Evolutionary conservation across 2,797 vertebrate genomes (phyloP), one percentile per base, ranked within the genome.

Genomic region (Brotogeris chrysoptera): DNA sequence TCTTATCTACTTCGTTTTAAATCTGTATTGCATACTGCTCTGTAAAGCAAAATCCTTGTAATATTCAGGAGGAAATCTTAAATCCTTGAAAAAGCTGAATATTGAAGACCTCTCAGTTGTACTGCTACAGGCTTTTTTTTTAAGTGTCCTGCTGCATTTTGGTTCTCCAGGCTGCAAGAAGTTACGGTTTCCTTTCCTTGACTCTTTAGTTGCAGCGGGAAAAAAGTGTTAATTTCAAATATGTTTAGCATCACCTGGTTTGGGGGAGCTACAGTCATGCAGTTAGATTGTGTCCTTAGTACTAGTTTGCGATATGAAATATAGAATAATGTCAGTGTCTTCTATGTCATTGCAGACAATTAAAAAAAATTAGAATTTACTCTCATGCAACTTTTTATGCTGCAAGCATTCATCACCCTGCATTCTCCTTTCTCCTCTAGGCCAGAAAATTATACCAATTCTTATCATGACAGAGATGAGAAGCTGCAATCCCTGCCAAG

Each of bases 401-500:
- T 47, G 11, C 20, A 34, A 49, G 17, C 25, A 16, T 92, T 95
- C 32, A 91, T 70, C 23, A 30, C 50, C 34, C 36, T 82, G 18
- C 32, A 4, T 90, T 95, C 30, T 91, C 36, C 14, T 95, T 96
- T 88, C 78, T 66, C 32, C 53, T 97, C 82, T 93, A 98, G 96
- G 90, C 57, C 90, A 34, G 95, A 97, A 93, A 96, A 97, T 0
- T 74, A 95, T 46, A 90, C 80, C 30, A 16, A 3, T 43, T 97
- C 97, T 72, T 95, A 90, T 39, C 92, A 89, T 1, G 81, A 96
- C 3, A 95, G 95, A 57, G 97, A 96, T 23, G 94, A 97, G 82
- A 95, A 96, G 61, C 93, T 96, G 52, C 95, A 86, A 11, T 96
- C 98, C 59, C 83, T 47, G 16, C 96, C 71, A 8, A 97, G 92